Conservation (phyloP, 2,888 invertebrate species). For the Deilephila porcellus region DNA sequence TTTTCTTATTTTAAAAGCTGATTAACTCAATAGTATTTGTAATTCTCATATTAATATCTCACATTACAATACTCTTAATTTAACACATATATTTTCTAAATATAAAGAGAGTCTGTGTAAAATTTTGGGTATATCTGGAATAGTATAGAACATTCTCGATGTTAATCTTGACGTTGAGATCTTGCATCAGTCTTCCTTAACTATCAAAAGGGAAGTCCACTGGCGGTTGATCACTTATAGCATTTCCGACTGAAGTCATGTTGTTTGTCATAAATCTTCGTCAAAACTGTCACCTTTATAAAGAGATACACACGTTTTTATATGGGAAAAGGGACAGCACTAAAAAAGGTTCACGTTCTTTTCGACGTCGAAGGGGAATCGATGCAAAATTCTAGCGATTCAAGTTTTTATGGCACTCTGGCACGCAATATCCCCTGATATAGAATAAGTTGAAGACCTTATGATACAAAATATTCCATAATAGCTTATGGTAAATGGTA, state of each 20-base stretch:
- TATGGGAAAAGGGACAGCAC: conserved; percentile 40
- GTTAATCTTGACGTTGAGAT: conserved; percentile 27
- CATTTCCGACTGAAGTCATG: conserved; percentile 50
- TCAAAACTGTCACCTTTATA: conserved; percentile 65
- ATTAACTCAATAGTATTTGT: no score
- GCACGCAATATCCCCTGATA: conserved; percentile 25
- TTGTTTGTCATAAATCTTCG: conserved; percentile 61
- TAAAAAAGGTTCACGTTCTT: conserved; percentile 44
- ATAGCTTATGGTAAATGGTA: conserved; percentile 13
- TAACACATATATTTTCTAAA: no score
- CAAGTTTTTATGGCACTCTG: conserved; percentile 38
- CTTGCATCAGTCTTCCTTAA: conserved; percentile 40
- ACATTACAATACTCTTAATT: no score
- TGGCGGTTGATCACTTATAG: conserved; percentile 57
- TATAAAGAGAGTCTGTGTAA: no score
- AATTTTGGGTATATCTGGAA: background rate
- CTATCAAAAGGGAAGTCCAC: conserved; percentile 34
- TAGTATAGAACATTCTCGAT: background rate
- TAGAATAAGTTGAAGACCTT: conserved; percentile 19
- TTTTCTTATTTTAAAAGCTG: no score
- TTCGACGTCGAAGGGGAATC: conserved; percentile 34
- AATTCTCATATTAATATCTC: no score
- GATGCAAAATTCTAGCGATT: conserved; percentile 36
- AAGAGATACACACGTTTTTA: conserved; percentile 60
- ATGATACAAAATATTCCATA: conserved; percentile 15